These are phyloP conservation scores for Tragelaphus strepsiceros DNA, from an alignment of 2,113 vertebrate genomes.

Conservation along the genomic window DNA sequence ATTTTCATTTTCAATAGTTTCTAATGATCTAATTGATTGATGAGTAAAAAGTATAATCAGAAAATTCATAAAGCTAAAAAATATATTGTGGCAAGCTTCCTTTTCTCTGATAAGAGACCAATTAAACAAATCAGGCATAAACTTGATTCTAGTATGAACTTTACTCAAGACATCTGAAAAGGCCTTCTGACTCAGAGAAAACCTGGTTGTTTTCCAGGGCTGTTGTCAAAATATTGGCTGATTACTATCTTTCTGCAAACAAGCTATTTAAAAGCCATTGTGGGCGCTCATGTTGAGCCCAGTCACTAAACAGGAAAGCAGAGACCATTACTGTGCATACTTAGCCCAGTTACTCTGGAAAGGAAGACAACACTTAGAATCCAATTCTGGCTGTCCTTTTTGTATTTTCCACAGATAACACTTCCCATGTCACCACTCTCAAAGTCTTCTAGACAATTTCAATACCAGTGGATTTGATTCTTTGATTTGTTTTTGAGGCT, in stretches of 20 bases:
- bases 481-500: background rate
- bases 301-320: background rate
- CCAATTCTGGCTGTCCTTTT: background rate
- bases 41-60: background rate
- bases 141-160: constrained; percentile 1
- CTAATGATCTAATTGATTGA: background rate
- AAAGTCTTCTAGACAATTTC: background rate
- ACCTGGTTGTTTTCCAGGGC: constrained; percentile 29
- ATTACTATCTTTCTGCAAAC: constrained; percentile 1
- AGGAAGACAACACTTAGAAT: background rate
- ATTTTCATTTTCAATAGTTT: background rate
- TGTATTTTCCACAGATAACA: background rate
- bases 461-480: background rate
- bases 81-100: background rate
- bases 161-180: constrained; percentile 59
- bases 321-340: background rate
- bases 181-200: constrained; percentile 43
- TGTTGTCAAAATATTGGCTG: constrained; percentile 54
- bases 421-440: background rate
- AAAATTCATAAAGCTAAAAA: background rate
- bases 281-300: background rate
- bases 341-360: background rate
- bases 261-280: background rate
- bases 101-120: constrained; percentile 18
- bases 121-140: constrained; percentile 10